Evolutionary conservation across 2,888 invertebrate species (phyloP), one percentile per base, ranked within the genome.

Genomic region (Ectemnius cavifrons): DNA sequence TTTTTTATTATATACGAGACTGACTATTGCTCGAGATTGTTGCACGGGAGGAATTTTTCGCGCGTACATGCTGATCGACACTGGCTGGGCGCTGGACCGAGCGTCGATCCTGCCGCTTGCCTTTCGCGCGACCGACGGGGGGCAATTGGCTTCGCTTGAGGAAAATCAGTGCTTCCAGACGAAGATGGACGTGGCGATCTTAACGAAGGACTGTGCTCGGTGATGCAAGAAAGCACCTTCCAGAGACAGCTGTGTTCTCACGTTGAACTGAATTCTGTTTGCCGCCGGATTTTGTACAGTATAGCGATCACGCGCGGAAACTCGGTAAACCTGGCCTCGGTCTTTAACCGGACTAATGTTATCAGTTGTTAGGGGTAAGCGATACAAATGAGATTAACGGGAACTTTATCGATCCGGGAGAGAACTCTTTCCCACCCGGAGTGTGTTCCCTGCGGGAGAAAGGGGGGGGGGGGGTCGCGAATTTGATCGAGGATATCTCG

Each of bases 151-250:
- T 61, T 71, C 57, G 61, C 63, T 37, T 11, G 37, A 73, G 65
- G 64, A 66, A 81, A 83, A 83, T 82, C 83, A 82, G 83, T 82
- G 82, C 82, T 82, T 82, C 82, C 82, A 82, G 69, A 78, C 69
- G 77, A 68, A 45, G 52, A 60, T 46, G 68, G 68, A 77, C 77
- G 68, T 63, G 79, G 73, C 68, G 66, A 56, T 72, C 52, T 46
- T 66, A 52, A 47, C 8, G 47, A 23, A 49, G 57, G 45, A 63
- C 70, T 71, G 37, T 63, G 45, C 57, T 58, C 61, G 66, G 73
- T 56, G 63, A 67, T 37, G 20, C n/a, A 46, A 47, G 49, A 47
- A 18, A 47, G 18, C 56, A 45, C 52, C 52, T 61, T 23, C 52
- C 63, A 16, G 28, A 52, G 57, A 28, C 28, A 28, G 11, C 20